These are phyloP conservation scores for Alouatta caraya DNA, from an alignment of 2,797 vertebrate genomes.

Conservation along the genomic window DNA sequence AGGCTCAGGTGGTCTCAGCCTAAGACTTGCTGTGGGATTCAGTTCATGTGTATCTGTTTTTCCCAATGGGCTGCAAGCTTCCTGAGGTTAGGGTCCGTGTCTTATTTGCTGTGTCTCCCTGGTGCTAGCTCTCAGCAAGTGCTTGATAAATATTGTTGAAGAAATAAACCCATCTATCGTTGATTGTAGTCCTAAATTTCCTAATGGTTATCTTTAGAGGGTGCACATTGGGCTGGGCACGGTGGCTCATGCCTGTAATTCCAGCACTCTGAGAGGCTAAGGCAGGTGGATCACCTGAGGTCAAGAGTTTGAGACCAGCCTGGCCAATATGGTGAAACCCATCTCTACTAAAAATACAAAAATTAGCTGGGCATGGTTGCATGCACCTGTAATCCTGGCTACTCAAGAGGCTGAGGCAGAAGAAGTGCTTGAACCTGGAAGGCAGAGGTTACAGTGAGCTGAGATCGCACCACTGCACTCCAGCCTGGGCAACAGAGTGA, in stretches of 20 bases:
- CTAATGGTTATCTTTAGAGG: constrained; percentile 1
- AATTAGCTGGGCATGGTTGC: background rate
- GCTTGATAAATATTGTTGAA: background rate
- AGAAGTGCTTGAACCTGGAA: too few relatives aligned
- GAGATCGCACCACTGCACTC: background rate
- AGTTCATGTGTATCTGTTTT: background rate
- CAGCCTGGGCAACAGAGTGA: background rate
- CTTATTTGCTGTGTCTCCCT: background rate
- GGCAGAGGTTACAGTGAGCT: background rate
- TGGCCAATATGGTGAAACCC: background rate
- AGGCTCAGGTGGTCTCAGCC: background rate
- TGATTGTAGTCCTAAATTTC: constrained; percentile 2
- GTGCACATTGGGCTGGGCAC: background rate
- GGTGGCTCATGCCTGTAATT: background rate
- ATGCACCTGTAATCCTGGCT: background rate
- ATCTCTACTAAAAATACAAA: background rate
- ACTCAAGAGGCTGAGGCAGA: background rate
- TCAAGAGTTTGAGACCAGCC: background rate
- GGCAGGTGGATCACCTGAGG: background rate
- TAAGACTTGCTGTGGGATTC: background rate
- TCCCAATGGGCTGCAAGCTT: background rate
- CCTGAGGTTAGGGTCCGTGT: background rate
- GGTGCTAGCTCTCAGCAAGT: background rate
- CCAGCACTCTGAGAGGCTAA: background rate
- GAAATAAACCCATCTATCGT: background rate